Evolutionary conservation across 1,140 invertebrate genomes (phyloP), one percentile per base, ranked within the genome.

Genomic region (Amphibalanus amphitrite): DNA sequence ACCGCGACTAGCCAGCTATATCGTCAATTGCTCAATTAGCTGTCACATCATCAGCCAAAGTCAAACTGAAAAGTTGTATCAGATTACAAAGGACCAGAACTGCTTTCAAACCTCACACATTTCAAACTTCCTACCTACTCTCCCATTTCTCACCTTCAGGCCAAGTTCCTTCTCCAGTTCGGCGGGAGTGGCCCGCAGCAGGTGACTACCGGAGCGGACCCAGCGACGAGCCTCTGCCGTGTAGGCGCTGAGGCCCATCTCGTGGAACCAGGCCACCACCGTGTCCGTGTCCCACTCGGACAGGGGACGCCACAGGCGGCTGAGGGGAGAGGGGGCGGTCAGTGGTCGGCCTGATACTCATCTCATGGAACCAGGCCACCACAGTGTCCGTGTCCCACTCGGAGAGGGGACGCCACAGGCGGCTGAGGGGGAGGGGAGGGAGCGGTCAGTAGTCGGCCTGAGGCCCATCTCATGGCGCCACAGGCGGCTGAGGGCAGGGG

Each of bases 81-180:
- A n/a, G n/a, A n/a, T n/a, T n/a, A n/a, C n/a, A n/a, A n/a, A n/a
- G n/a, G n/a, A n/a, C n/a, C n/a, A n/a, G n/a, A n/a, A n/a, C n/a
- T n/a, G n/a, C n/a, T n/a, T n/a, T n/a, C n/a, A n/a, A n/a, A n/a
- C n/a, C n/a, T n/a, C n/a, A n/a, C n/a, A n/a, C n/a, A n/a, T n/a
- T n/a, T n/a, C n/a, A n/a, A n/a, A n/a, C n/a, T n/a, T n/a, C n/a
- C n/a, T n/a, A 25, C 29, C 64, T 26, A 69, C 28, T 38, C 73
- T 38, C 33, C 33, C 29, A 28, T 29, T 64, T 1, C 65, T 47
- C 71, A 78, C 80, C 75, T 92, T 93, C 23, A 93, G 84, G 70
- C 86, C 88, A 0, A 94, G 80, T 77, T 93, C 93, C 78, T 95
- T 95, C 79, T 98, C 96, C 29, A 98, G 85, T 74, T 97, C 90